A percentile compares a stretch with the other conserved stretches of the same genome.
phyloP scores from a whole-genome alignment of 2,113 vertebrate species.

The Pycnonotus jocosus region DNA sequence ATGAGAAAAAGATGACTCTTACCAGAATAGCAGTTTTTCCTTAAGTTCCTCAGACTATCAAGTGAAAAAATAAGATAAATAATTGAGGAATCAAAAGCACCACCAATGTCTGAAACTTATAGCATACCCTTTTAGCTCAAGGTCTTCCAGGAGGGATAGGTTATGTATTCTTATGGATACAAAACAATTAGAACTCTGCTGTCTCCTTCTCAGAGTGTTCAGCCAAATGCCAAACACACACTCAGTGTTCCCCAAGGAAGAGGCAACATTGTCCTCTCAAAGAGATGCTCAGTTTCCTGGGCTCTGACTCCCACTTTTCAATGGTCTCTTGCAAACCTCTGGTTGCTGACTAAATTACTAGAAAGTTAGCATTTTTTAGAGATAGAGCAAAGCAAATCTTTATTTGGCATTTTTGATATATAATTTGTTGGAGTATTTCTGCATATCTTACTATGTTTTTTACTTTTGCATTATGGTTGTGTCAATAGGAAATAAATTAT shows the following conservation, averaged over 20 bases:
- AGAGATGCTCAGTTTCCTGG: not conserved
- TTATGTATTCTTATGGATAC: not conserved
- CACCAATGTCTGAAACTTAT: not conserved
- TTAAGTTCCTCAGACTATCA: not conserved
- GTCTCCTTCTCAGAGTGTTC: not conserved
- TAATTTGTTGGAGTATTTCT: not conserved
- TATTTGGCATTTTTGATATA: not conserved
- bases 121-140: not conserved
- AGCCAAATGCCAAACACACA: not conserved
- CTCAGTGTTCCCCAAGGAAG: accelerated
- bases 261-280: not conserved
- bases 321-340: not conserved
- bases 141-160: not conserved
- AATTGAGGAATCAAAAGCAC: not conserved
- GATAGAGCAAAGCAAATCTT: not conserved
- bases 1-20: not conserved
- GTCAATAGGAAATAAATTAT: not conserved
- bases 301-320: not conserved
- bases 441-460: not conserved
- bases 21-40: not conserved
- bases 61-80: not conserved
- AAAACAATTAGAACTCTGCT: not conserved
- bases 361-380: not conserved
- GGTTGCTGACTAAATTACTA: not conserved
- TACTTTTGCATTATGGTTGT: not conserved